A percentile compares a stretch with the other conserved stretches of the same genome.
phyloP scores from a whole-genome alignment of 2,797 vertebrate species.

The Anguilla megastoma region DNA sequence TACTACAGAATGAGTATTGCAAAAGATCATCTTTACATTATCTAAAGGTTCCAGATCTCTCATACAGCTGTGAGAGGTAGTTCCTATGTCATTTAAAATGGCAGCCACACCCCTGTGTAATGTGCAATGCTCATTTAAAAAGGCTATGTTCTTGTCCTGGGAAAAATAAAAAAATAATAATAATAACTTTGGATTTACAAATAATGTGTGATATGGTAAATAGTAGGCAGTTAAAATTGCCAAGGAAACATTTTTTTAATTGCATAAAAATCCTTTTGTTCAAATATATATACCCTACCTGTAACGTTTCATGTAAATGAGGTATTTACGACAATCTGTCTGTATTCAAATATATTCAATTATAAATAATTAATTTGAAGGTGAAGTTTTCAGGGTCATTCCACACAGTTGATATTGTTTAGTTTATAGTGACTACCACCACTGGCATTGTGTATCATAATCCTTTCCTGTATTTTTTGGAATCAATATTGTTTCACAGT shows the following conservation, averaged over 20 bases:
- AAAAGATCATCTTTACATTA: background rate
- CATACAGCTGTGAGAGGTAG: background rate
- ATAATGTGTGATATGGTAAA: background rate
- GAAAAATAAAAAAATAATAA: too few species aligned
- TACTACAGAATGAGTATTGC: background rate
- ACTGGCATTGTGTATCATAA: too few species aligned
- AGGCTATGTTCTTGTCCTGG: too few species aligned
- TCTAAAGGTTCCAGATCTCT: background rate
- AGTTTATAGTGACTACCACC: constrained; percentile 5
- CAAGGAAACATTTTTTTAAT: background rate
- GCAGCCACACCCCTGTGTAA: background rate
- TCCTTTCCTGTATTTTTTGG: too few species aligned
- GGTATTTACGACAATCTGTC: background rate
- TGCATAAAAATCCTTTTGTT: too few species aligned
- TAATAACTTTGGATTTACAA: too few species aligned
- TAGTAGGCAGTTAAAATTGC: background rate
- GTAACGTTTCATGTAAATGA: background rate
- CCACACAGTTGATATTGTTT: constrained; percentile 1
- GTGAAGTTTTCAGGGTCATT: background rate
- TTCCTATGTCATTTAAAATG: constrained; percentile 8
- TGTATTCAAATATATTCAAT: background rate
- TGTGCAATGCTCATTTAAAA: background rate
- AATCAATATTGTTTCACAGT: too few species aligned
- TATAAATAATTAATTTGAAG: background rate
- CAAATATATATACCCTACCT: background rate